Evolutionary conservation across 1,140 invertebrate genomes (phyloP), one percentile per base, ranked within the genome.

Genomic region (Sarcophaga peregrina): DNA sequence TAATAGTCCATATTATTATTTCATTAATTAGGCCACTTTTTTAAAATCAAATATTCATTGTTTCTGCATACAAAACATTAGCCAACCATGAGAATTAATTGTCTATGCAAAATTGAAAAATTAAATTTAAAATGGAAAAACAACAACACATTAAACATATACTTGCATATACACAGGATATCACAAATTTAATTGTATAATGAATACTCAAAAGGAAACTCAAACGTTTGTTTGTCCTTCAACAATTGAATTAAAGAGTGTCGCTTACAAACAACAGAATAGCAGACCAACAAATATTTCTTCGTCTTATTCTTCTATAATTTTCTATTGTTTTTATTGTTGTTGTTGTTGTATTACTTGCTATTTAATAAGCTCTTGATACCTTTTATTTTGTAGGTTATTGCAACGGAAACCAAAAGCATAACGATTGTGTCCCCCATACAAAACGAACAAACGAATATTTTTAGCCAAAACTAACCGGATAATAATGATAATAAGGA

Each of bases 401-500:
- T 68, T 68, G 62, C 62, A 68, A 68, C 62, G 62, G 62, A 68
- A 68, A 25, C 62, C 5, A 20, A 68, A 68, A 68, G 0, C 17
- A 25, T 68, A 68, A 68, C 17, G 83, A 87, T 86, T 88, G 88
- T 87, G 25, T n/a, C n/a, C n/a, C n/a, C n/a, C n/a, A n/a, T n/a
- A n/a, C n/a, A n/a, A n/a, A n/a, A 15, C 8, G 10, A 17, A 45
- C 46, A 75, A 88, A n/a, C n/a, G 87, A 85, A 84, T 85, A 88
- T 86, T 87, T 86, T 88, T 86, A 86, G 86, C 87, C 86, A 88
- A 87, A 84, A 86, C 82, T 85, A n/a, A n/a, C n/a, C n/a, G n/a
- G n/a, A n/a, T n/a, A n/a, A n/a, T n/a, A n/a, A n/a, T n/a, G n/a
- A n/a, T n/a, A n/a, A n/a, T n/a, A n/a, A n/a, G n/a, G n/a, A n/a